phyloP scores from a whole-genome alignment of 2,113 vertebrate genomes.

The Nesogale talazaci region DNA sequence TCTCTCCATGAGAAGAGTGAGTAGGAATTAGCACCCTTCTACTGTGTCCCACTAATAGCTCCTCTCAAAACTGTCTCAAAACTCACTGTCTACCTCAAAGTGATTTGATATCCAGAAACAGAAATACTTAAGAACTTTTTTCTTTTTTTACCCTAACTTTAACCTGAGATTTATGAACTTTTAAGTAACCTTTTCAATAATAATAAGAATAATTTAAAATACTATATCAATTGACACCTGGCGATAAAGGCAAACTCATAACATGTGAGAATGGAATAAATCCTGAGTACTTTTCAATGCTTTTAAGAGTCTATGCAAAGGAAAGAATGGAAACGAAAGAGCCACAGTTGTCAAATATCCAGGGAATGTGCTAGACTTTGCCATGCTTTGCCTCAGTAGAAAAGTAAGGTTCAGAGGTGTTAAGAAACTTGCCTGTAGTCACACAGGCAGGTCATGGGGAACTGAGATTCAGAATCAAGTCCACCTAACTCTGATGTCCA shows the following conservation, averaged over 20 bases:
- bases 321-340: neutral
- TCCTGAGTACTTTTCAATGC: neutral
- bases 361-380: neutral
- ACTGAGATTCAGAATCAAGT: neutral
- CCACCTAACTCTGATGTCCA: neutral
- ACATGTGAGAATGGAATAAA: neutral
- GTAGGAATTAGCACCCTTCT: neutral
- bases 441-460: neutral
- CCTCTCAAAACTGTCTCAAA: neutral
- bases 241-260: slow-evolving; percentile 15
- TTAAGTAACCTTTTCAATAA: neutral
- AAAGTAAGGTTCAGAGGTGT: slow-evolving; percentile 9
- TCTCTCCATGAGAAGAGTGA: neutral
- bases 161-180: too few relatives aligned
- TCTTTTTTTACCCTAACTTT: too few relatives aligned
- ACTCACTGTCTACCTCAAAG: neutral
- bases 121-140: neutral
- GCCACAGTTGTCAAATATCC: neutral
- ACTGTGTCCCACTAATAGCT: neutral
- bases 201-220: slow-evolving; percentile 27
- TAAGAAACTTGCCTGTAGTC: neutral
- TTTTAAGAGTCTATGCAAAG: neutral
- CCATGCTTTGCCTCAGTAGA: neutral
- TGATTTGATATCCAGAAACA: slow-evolving; percentile 5
- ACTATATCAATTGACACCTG: neutral